These are phyloP conservation scores for Trissolcus brochymenae DNA, from an alignment of 2,888 invertebrate species.

Conservation along the genomic window DNA sequence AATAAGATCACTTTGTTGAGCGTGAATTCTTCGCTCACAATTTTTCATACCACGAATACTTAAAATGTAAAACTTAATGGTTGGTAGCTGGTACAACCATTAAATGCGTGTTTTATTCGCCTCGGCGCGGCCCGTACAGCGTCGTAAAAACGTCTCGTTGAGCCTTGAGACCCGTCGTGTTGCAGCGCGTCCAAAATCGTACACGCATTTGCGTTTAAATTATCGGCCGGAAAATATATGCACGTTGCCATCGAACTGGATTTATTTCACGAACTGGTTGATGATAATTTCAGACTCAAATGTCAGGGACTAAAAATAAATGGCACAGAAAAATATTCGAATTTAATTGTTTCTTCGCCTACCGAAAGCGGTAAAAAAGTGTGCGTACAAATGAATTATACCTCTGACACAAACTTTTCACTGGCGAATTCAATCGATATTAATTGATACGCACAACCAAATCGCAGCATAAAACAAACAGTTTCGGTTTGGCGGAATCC, in stretches of 20 bases:
- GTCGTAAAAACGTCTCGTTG: conserved; percentile 41
- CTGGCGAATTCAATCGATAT: conserved; percentile 18
- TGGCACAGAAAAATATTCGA: no score
- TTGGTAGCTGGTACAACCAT: conserved; percentile 27
- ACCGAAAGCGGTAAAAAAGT: neutral
- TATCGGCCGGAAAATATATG: conserved; percentile 10
- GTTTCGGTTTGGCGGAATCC: conserved; percentile 11
- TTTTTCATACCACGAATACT: conserved; percentile 28
- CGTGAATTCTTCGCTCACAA: conserved; percentile 4
- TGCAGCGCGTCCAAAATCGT: conserved; percentile 23
- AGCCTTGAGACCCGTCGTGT: conserved; percentile 12
- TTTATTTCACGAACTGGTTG: neutral
- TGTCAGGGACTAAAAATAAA: neutral
- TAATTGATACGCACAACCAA: conserved; percentile 22
- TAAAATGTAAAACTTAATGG: conserved; percentile 29
- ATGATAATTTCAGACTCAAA: neutral
- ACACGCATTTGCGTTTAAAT: conserved; percentile 25
- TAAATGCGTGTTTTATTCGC: conserved; percentile 38
- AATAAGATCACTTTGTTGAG: neutral
- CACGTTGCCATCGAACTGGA: neutral
- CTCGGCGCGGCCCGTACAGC: conserved; percentile 30
- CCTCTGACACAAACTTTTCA: conserved; percentile 7
- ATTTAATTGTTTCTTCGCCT: no score
- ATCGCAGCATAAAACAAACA: conserved; percentile 6
- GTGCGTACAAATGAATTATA: neutral